Evolutionary conservation across 2,113 vertebrate species (phyloP).

Genomic region (Acrocephalus arundinaceus): DNA sequence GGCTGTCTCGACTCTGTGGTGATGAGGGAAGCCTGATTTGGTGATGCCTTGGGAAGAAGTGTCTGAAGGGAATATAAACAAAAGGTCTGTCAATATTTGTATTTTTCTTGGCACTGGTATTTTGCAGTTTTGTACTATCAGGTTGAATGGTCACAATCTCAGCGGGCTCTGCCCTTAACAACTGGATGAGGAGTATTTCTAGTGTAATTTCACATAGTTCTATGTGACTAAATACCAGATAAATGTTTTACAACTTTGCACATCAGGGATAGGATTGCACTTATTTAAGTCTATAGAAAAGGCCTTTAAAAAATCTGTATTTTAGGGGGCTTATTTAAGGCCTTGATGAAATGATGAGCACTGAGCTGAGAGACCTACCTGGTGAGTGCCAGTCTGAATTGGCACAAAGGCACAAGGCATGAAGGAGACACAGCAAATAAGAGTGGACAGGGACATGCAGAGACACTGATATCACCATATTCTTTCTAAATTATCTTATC

Average conservation of each 20-base stretch:
- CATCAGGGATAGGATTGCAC: background rate
- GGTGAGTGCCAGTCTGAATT: background rate
- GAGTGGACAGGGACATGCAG: background rate
- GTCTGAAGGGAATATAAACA: background rate
- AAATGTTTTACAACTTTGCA: background rate
- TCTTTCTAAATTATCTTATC: background rate
- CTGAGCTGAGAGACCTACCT: background rate
- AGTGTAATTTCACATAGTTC: background rate
- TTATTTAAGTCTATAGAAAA: background rate
- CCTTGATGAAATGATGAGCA: background rate
- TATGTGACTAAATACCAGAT: background rate
- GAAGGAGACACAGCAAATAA: background rate
- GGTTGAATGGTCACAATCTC: background rate
- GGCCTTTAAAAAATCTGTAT: background rate
- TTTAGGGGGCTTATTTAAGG: background rate
- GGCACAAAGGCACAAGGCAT: background rate
- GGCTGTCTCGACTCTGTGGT: fast-evolving
- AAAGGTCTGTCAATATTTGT: background rate
- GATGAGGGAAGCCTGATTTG: background rate
- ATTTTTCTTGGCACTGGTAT: background rate
- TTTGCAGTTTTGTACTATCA: background rate
- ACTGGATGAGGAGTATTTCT: background rate
- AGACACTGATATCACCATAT: background rate
- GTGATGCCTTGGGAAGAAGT: background rate
- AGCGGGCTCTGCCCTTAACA: background rate